Base-by-base conservation (phyloP, 2,113 vertebrate genomes). In the Rhabdornis inornatus region DNA sequence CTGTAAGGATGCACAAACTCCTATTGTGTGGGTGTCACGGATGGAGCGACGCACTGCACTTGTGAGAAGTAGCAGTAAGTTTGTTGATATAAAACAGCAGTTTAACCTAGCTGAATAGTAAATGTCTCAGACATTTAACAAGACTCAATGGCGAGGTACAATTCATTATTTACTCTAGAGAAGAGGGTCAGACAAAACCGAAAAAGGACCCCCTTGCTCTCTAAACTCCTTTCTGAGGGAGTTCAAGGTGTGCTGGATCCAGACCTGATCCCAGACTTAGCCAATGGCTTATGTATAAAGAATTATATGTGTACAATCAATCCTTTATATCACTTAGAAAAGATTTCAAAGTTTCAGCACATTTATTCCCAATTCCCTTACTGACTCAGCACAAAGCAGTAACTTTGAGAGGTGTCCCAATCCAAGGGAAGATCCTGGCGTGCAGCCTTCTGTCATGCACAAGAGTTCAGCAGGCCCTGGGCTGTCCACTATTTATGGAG, bases 21-120 rank as follows among this genome's bases (percentile, higher is more conserved):
- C 44, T 13, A 6, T 11, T 30, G 35, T 0, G 0, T 20, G 22
- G 20, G 61, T 23, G 63, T 23, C 4, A 0, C 0, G 2, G 55
- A 40, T 20, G 40, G 10, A 69, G 63, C 2, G 1, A 61, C 0
- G 0, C 49, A 24, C 40, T 16, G 39, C 31, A 20, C 71, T 83
- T 28, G 49, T 37, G 55, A 49, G 31, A 69, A 69, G 40, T 2
- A 63, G 22, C 30, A 83, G 19, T 14, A 77, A 35, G 22, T 23
- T 37, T 42, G 28, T 16, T 37, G 63, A 49, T 42, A 37, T 20
- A 33, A 70, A 69, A 16, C 31, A 69, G 56, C 31, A 49, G 5
- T 53, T n/a, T 31, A 30, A 49, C 35, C 31, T 63, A 56, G 35
- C 31, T 70, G 18, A 10, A 33, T 17, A 56, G 35, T 11, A 55